Conservation (phyloP, 2,113 vertebrate genomes). For the Cheilinus undulatus region DNA sequence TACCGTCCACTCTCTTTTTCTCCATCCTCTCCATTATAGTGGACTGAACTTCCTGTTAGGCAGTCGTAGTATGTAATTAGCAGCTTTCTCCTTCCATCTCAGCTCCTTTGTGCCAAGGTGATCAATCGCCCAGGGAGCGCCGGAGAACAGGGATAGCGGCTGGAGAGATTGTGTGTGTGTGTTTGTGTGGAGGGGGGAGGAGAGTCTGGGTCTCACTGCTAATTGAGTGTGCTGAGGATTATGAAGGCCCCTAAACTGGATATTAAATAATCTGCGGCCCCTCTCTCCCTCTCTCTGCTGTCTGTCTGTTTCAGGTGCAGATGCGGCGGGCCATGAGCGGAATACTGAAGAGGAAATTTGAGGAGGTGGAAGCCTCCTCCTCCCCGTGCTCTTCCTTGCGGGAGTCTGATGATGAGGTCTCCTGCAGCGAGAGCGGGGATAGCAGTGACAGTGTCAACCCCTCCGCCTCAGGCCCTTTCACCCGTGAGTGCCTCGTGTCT, state of each 20-base stretch:
- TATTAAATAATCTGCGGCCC: conserved; percentile 72
- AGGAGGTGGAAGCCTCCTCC: conserved; percentile 95
- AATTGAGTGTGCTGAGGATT: conserved; percentile 77
- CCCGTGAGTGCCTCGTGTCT: conserved; percentile 86
- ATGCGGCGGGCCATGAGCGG: conserved; percentile 90
- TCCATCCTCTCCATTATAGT: conserved; percentile 53
- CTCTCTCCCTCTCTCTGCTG: conserved; percentile 32
- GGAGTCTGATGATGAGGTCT: conserved; percentile 97
- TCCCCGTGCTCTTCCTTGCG: conserved; percentile 95
- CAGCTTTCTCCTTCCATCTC: conserved; percentile 78
- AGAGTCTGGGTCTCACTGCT: conserved; percentile 57
- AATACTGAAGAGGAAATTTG: conserved; percentile 98
- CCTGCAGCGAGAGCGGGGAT: conserved; percentile 97
- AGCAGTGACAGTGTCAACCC: conserved; percentile 98
- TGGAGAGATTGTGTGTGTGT: conserved; percentile 29
- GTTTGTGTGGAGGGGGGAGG: neutral
- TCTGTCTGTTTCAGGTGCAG: conserved; percentile 80
- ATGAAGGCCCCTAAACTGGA: conserved; percentile 68
- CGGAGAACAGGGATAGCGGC: conserved; percentile 50
- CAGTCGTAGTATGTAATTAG: conserved; percentile 73
- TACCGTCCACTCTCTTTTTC: conserved; percentile 33
- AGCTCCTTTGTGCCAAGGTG: conserved; percentile 75
- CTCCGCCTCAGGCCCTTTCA: conserved; percentile 91
- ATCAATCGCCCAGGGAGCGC: conserved; percentile 73
- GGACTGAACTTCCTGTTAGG: conserved; percentile 71